Base-by-base conservation (phyloP, 2,797 vertebrate genomes). In the Danio tinwini region DNA sequence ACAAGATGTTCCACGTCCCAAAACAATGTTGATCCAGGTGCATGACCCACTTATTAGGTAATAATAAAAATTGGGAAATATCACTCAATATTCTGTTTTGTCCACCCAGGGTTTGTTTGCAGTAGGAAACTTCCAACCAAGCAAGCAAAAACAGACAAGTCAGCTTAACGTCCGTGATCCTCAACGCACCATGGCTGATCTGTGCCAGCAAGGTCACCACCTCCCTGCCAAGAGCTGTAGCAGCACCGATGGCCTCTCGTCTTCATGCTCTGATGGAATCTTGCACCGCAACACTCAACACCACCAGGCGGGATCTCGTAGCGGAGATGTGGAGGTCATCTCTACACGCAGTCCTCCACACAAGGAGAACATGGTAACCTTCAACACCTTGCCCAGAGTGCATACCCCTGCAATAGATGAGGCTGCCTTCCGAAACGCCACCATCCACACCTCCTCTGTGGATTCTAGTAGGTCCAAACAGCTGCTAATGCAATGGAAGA, bases 401-500 rank as follows among this genome's bases (percentile, higher is more conserved):
- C 96, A 97, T 88, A 96, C 96, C 0, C 94, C 96, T 0, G 94
- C 95, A 0, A 88, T 97, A 53, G 97, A 99, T 84, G 97, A 99
- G 74, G 93, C 94, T 0, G 94, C 94, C 6, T 91, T 95, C 45
- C 94, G 95, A 81, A 96, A 97, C 0, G 95, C 96, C 74, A 95
- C 94, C 39, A 96, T 98, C 85, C 96, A 98, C 0, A 94, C 96
- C 2, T 96, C 97, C 6, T 97, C 98, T 2, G 96, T 99, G 95
- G 98, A 99, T 88, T 96, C 96, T 0, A 96, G 95, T 29, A 94
- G 96, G 16, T 99, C 98, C 42, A 99, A 98, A 85, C 97, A 98
- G 88, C 94, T 99, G 73, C 93, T 99, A 47, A 96, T 97, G 14
- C 98, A 99, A 83, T 99, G 98, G 98, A 98, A 98, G 90, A 98